A percentile compares a stretch with the other conserved stretches of the same genome.
phyloP scores from a whole-genome alignment of 1,140 invertebrate genomes.

The Monochamus saltuarius region DNA sequence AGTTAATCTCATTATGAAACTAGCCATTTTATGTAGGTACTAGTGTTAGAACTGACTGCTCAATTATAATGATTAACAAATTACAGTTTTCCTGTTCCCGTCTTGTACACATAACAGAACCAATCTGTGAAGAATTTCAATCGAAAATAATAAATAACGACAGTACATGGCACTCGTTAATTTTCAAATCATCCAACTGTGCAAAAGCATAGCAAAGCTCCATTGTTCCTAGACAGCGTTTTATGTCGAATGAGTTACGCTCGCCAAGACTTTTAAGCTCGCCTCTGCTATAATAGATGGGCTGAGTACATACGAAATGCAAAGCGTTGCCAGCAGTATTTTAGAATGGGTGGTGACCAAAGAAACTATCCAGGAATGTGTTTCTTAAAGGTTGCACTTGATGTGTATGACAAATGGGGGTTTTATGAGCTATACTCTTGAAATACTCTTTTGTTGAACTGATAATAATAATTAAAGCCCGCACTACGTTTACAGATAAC shows the following conservation, averaged over 20 bases:
- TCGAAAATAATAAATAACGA: slow-evolving; percentile 7
- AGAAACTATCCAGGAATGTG: no score
- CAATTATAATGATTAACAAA: slow-evolving; percentile 1
- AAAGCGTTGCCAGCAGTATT: not conserved
- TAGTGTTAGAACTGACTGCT: not conserved
- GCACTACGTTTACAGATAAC: no score
- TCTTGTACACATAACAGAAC: slow-evolving; percentile 3
- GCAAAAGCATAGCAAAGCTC: slow-evolving; percentile 12
- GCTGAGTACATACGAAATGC: not conserved
- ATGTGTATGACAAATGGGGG: no score
- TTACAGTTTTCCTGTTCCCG: not conserved
- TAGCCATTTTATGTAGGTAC: no score
- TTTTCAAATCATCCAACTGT: slow-evolving; percentile 12
- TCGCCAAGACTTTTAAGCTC: slow-evolving; percentile 1
- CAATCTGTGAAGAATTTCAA: slow-evolving; percentile 12
- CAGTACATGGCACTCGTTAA: slow-evolving; percentile 17
- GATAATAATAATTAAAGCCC: no score
- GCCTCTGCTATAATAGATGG: slow-evolving; percentile 5
- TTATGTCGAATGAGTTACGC: slow-evolving; percentile 14
- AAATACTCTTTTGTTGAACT: no score
- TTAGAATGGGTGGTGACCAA: no score
- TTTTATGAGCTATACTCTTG: no score
- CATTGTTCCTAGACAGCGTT: slow-evolving; percentile 14
- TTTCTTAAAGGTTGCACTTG: no score
- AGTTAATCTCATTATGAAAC: no score